Evolutionary conservation across 2,113 vertebrate genomes (phyloP), one percentile per base, ranked within the genome.

Genomic region (Oreochromis niloticus): DNA sequence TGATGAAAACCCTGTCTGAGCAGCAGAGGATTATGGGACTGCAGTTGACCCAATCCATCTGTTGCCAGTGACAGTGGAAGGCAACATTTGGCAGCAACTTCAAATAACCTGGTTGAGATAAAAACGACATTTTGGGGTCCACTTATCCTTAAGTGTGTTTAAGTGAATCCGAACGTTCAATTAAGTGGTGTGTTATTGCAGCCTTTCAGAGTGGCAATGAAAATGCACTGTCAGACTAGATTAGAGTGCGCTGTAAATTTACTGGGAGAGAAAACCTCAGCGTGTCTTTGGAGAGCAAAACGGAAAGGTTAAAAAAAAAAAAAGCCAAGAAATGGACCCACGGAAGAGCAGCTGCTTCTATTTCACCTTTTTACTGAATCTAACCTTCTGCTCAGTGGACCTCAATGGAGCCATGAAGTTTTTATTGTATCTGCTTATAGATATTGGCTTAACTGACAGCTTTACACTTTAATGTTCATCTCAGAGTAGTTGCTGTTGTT

Each of bases 101-200:
- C 89, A 95, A 94, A 94, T 89, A 85, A 85, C 19, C 85, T 68
- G 81, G 57, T 71, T 36, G 78, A 92, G 89, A 95, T 94, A 39
- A 85, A 93, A 95, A 88, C 14, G 78, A 93, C 87, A 84, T 91
- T 92, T 90, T 87, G 48, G 92, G 91, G 90, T 94, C 81, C 89
- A 94, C 90, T 94, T 92, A 91, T 82, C 83, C 91, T 92, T 81
- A 86, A 95, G 94, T 95, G 93, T 92, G 91, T 96, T 92, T 93
- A 92, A 94, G 94, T 83, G 87, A 81, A 94, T 92, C 59, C 81
- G 41, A 94, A 94, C 87, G 27, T 93, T 94, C 87, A 95, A 91
- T 95, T 93, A 95, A 90, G 93, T 91, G 91, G 90, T 71, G 89
- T 84, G 85, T 95, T 94, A 94, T 91, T 95, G 92, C 94, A 93